Conservation (phyloP, 2,888 invertebrate genomes). For the Drosophila setosimentum region DNA sequence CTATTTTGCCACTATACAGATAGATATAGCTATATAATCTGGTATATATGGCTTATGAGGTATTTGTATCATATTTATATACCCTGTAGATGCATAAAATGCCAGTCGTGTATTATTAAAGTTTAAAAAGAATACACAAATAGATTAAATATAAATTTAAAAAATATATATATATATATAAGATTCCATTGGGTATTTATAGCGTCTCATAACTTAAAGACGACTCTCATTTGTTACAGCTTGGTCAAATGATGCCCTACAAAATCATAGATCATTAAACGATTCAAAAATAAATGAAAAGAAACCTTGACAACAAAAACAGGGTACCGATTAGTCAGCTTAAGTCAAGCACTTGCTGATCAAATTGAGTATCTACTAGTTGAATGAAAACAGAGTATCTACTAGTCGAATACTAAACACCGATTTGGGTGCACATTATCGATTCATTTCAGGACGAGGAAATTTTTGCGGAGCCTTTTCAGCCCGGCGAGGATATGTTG, state of each 20-base stretch:
- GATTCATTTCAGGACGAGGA: constrained; percentile 57
- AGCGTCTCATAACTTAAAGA: neutral
- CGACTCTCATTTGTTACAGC: neutral
- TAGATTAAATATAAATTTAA: too few species aligned
- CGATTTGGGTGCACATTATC: neutral
- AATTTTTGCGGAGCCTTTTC: constrained; percentile 49
- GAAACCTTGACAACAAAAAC: too few species aligned
- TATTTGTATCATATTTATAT: neutral
- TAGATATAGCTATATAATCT: neutral
- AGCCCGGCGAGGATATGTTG: constrained; percentile 45
- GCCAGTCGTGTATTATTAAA: too few species aligned
- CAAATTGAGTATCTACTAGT: too few species aligned
- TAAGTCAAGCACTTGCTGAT: too few species aligned
- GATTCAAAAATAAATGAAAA: too few species aligned
- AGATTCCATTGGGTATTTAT: too few species aligned
- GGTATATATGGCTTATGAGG: neutral
- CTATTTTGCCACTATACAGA: too few species aligned
- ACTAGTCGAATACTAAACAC: neutral
- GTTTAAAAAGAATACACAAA: too few species aligned
- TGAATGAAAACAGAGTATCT: neutral
- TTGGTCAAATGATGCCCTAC: neutral
- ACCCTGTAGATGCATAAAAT: neutral
- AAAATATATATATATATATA: too few species aligned
- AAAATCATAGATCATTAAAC: neutral
- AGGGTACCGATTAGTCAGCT: too few species aligned